These are phyloP conservation scores for Gymnothorax reevesii DNA, from an alignment of 2,797 vertebrate species.

Conservation along the genomic window DNA sequence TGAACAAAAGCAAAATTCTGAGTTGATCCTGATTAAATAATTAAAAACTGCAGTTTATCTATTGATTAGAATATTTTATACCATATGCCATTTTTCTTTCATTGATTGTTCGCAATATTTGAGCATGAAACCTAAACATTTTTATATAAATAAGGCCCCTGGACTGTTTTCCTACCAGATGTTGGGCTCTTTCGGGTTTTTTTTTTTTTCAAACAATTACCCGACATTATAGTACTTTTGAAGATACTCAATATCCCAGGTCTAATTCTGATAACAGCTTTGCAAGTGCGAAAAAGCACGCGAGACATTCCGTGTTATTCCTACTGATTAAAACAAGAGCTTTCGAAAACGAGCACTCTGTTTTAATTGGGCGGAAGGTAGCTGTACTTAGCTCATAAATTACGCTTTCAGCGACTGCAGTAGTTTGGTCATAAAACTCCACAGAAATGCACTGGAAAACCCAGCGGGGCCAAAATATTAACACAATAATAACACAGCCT, in stretches of 20 bases:
- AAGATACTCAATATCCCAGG: slow-evolving; percentile 5
- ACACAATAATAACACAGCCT: slow-evolving; percentile 63
- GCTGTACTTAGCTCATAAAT: slow-evolving; percentile 65
- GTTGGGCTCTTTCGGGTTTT: neutral
- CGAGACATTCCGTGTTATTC: neutral
- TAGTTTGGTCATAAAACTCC: slow-evolving; percentile 12
- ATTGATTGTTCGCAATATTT: too few species aligned
- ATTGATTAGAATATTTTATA: too few species aligned
- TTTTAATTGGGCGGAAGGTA: slow-evolving; percentile 72
- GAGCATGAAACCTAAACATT: too few species aligned
- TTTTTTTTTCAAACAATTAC: neutral
- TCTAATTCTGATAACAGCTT: slow-evolving; percentile 17
- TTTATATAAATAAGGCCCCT: too few species aligned
- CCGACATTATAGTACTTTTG: neutral
- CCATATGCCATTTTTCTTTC: too few species aligned
- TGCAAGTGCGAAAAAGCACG: neutral
- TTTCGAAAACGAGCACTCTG: slow-evolving; percentile 65
- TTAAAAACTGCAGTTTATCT: too few species aligned
- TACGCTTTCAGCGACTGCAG: slow-evolving; percentile 38
- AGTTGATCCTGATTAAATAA: too few species aligned
- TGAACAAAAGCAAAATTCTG: too few species aligned
- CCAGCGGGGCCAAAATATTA: slow-evolving; percentile 47
- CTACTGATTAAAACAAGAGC: slow-evolving; percentile 56
- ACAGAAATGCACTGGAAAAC: slow-evolving; percentile 35
- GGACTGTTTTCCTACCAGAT: neutral